Evolutionary conservation across 2,113 vertebrate genomes (phyloP), one percentile per base, ranked within the genome.

Genomic region (Anarrhichthys ocellatus): DNA sequence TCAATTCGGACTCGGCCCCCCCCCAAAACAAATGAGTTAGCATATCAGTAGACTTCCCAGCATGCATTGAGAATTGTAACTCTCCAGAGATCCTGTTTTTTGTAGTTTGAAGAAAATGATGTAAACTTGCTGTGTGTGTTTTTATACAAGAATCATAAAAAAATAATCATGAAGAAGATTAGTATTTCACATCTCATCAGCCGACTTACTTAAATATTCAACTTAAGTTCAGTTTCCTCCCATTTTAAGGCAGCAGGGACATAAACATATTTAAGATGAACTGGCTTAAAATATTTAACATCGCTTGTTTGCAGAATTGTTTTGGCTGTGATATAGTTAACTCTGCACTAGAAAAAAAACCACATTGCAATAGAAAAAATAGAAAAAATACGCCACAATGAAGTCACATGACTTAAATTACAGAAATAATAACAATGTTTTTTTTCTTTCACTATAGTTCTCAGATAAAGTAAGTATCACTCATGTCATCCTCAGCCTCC

Each of bases 401-500:
- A 32, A 48, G 6, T 36, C 13, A 46, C 4, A 34, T 32, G 5
- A 38, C 34, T 70, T 5, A 8, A 42, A 34, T 32, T 27, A 38
- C 10, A 50, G 6, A 73, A 20, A 56, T 56, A 46, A 58, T 64
- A 27, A 13, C 17, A 9, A 46, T 29, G n/a, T 42, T 18, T 40
- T 6, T 13, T 73, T 34, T 80, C 46, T 83, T 72, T 67, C n/a
- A 38, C 66, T 36, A 8, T 11, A 62, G 36, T 72, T 56, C 63
- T 83, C 59, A 58, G 72, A 59, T 67, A 76, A 14, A 27, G 32
- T 78, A 75, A 83, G 72, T 89, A 88, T 92, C 88, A 89, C 42
- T 88, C 69, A 56, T 88, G 88, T 90, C 92, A 87, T 92, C 84
- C 80, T 87, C 84, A 78, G 74, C 78, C 50, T 86, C 50, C 70